A percentile compares a stretch with the other conserved stretches of the same genome.
Evolutionary conservation across 2,113 vertebrate genomes (phyloP).

Genomic region (Stegastes partitus): DNA sequence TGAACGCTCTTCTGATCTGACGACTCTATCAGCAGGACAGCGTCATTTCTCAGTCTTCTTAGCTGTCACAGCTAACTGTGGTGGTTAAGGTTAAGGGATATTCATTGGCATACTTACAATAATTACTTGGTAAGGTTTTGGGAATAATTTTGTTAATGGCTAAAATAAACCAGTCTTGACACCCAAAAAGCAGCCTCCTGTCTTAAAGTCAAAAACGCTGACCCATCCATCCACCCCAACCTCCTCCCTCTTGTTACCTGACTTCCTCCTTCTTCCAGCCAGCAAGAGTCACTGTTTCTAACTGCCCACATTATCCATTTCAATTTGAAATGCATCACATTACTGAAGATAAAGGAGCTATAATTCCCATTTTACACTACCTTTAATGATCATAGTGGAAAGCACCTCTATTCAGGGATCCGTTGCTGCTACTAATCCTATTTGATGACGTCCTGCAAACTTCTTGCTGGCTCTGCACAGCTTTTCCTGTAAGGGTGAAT

Average conservation of each 20-base stretch:
- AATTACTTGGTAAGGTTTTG: too few species aligned
- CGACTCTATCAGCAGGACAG: too few species aligned
- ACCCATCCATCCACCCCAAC: not conserved
- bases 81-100: too few species aligned
- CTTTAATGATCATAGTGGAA: not conserved
- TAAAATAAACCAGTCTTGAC: too few species aligned
- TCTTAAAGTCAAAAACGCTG: not conserved
- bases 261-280: too few species aligned
- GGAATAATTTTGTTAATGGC: too few species aligned
- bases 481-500: too few species aligned
- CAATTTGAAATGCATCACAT: not conserved
- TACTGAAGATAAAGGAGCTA: not conserved
- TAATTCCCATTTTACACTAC: conserved; percentile 9
- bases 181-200: too few species aligned
- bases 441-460: not conserved
- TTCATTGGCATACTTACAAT: too few species aligned
- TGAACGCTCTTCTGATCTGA: too few species aligned
- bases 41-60: too few species aligned
- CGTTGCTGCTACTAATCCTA: not conserved
- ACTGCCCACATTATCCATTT: not conserved
- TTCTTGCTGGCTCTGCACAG: not conserved
- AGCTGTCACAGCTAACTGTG: too few species aligned
- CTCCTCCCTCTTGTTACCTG: not conserved
- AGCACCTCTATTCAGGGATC: not conserved
- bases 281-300: not conserved